Conservation (phyloP, 2,113 vertebrate species). For the Casuarius casuarius region DNA sequence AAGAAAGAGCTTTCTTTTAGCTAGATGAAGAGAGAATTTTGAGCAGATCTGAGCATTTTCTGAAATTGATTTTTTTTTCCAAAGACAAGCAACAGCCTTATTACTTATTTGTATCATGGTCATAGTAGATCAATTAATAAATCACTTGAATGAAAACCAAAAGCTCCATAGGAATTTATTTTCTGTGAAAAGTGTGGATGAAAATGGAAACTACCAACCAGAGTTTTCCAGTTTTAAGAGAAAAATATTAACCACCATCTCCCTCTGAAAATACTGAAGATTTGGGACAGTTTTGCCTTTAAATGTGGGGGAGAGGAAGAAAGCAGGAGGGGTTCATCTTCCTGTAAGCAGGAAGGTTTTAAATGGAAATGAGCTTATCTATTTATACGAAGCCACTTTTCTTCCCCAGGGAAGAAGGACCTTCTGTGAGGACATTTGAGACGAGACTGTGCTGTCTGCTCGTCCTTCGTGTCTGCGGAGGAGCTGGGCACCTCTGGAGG, state of each 20-base stretch:
- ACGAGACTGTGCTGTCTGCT: background rate
- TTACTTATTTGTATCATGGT: background rate
- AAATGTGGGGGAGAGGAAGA: background rate
- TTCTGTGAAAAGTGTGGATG: background rate
- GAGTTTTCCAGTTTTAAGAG: background rate
- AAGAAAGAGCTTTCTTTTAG: background rate
- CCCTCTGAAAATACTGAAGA: background rate
- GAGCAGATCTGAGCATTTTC: background rate
- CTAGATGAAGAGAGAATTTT: background rate
- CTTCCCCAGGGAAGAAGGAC: background rate
- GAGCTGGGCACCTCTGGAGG: background rate
- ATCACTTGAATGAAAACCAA: background rate
- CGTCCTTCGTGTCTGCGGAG: background rate
- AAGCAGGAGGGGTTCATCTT: background rate
- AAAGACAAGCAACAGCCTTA: background rate
- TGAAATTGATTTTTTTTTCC: background rate
- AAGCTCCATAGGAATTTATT: background rate
- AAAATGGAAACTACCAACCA: background rate
- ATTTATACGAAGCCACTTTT: background rate
- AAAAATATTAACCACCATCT: background rate
- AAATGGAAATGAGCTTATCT: background rate
- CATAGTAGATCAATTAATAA: background rate
- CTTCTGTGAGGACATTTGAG: background rate
- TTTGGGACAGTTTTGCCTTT: background rate
- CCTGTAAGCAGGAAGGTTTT: background rate